phyloP scores from a whole-genome alignment of 2,797 vertebrate species.

The Coreius guichenoti region DNA sequence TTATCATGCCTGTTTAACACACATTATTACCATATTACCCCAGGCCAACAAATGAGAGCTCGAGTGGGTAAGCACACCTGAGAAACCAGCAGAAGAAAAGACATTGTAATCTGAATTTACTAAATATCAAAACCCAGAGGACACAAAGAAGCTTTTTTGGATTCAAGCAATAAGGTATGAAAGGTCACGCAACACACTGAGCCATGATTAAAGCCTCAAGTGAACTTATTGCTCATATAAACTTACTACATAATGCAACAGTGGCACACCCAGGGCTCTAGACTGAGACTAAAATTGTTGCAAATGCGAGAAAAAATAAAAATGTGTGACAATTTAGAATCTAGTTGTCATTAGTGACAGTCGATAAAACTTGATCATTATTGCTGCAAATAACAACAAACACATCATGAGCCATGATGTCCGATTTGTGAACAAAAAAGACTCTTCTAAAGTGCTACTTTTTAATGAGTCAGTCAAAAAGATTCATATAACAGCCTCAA shows the following conservation, averaged over 20 bases:
- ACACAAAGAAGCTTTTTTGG: neutral
- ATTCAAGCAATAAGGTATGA: neutral
- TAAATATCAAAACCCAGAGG: conserved; percentile 8
- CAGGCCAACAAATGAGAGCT: conserved; percentile 12
- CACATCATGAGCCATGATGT: neutral
- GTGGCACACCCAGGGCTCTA: neutral
- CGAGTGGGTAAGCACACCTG: conserved; percentile 37
- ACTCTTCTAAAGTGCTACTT: neutral
- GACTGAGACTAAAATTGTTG: neutral
- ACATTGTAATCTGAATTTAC: conserved; percentile 3
- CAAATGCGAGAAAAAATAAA: neutral
- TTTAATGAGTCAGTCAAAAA: neutral
- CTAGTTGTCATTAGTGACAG: neutral
- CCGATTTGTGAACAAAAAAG: neutral
- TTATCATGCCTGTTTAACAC: conserved; percentile 51
- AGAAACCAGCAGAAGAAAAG: conserved; percentile 16
- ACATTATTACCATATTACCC: conserved; percentile 45
- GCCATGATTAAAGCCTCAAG: neutral
- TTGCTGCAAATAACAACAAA: neutral
- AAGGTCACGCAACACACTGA: neutral
- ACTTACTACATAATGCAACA: neutral
- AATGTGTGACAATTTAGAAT: neutral
- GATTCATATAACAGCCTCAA: neutral
- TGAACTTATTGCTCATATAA: neutral
- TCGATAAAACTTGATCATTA: neutral